Conservation (phyloP, 2,797 vertebrate species). For the Acipenser oxyrinchus region DNA sequence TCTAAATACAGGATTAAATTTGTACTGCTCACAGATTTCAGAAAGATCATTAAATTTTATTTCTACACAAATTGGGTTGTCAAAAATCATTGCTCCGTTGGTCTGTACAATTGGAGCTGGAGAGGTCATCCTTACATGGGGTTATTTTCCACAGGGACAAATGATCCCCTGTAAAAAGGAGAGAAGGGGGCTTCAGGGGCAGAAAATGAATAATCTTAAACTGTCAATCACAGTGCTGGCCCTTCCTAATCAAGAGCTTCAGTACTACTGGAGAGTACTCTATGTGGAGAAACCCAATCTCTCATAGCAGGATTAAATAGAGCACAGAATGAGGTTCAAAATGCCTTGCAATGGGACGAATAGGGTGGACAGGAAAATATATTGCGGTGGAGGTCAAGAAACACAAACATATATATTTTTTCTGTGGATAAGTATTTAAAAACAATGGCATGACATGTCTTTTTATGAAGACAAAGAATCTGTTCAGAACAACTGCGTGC, state of each 20-base stretch:
- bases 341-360: neutral
- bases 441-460: neutral
- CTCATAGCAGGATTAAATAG: neutral
- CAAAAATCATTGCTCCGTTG: too few relatives aligned
- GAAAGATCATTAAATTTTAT: too few relatives aligned
- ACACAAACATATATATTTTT: neutral
- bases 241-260: neutral
- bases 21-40: too few relatives aligned
- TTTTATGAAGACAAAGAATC: neutral
- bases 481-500: neutral
- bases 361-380: neutral
- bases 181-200: too few relatives aligned
- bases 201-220: too few relatives aligned
- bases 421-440: neutral
- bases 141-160: too few relatives aligned
- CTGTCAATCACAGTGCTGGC: too few relatives aligned
- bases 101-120: too few relatives aligned
- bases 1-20: too few relatives aligned
- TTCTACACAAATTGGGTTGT: too few relatives aligned
- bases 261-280: conserved; percentile 1
- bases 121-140: too few relatives aligned
- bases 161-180: too few relatives aligned
- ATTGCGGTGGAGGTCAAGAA: neutral
- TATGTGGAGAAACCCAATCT: neutral
- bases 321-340: neutral